Evolutionary conservation across 2,113 vertebrate species (phyloP).

Genomic region (Aegotheles bennettii): DNA sequence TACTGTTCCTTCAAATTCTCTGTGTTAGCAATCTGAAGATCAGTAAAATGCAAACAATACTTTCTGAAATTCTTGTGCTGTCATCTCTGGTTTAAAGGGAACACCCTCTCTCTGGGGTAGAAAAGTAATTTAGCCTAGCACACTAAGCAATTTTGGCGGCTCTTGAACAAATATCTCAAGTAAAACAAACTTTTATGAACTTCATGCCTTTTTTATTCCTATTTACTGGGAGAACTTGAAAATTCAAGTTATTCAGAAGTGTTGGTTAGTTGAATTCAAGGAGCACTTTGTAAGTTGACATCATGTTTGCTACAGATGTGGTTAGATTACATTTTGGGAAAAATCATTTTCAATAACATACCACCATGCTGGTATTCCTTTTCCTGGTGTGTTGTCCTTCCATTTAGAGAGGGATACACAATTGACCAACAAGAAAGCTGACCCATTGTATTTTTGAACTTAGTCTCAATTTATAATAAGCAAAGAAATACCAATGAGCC

Average conservation of each 20-base stretch:
- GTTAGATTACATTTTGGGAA: not conserved
- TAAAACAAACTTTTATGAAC: slow-evolving; percentile 8
- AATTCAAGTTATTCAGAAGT: not conserved
- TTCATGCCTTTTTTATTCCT: not conserved
- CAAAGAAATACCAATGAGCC: not conserved
- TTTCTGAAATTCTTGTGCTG: not conserved
- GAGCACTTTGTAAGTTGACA: not conserved
- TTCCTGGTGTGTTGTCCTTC: not conserved
- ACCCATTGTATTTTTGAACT: not conserved
- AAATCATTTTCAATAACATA: accelerated
- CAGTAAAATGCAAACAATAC: not conserved
- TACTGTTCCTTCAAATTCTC: not conserved
- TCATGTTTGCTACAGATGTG: not conserved
- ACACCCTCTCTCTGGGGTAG: slow-evolving; percentile 43
- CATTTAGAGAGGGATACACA: not conserved
- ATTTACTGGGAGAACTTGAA: not conserved
- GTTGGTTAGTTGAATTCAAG: not conserved
- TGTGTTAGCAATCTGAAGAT: not conserved
- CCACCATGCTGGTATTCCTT: not conserved
- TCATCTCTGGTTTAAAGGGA: slow-evolving; percentile 19
- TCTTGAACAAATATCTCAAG: not conserved
- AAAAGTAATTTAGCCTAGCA: not conserved
- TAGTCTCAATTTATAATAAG: not conserved
- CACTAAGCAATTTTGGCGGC: not conserved
- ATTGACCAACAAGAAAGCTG: not conserved